Evolutionary conservation across 1,140 invertebrate genomes (phyloP).

Genomic region (Bombyx mori): DNA sequence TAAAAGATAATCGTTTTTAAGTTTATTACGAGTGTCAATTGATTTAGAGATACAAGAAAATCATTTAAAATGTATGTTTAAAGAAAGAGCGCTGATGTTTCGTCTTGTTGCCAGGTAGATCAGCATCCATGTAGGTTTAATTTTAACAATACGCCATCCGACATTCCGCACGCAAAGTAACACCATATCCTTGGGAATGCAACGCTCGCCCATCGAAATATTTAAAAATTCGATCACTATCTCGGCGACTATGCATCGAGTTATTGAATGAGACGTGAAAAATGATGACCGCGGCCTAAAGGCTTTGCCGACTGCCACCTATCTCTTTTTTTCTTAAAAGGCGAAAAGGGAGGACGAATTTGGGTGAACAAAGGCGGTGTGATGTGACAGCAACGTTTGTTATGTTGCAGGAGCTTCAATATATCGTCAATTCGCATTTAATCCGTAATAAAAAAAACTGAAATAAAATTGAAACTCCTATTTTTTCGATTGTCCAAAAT

Average conservation of each 20-base stretch:
- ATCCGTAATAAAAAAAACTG: no score
- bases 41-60: no score
- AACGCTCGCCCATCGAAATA: slow-evolving; percentile 61
- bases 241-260: slow-evolving; percentile 57
- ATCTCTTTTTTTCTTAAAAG: slow-evolving; percentile 38
- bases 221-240: slow-evolving; percentile 67
- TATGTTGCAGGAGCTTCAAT: slow-evolving; percentile 21
- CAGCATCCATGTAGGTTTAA: no score
- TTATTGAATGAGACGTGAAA: slow-evolving; percentile 70
- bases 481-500: no score
- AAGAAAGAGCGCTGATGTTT: no score
- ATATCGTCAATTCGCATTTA: no score
- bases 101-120: no score
- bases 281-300: slow-evolving; percentile 62
- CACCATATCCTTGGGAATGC: slow-evolving; percentile 69
- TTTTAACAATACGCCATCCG: slow-evolving; percentile 26
- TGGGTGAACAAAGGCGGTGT: slow-evolving; percentile 59
- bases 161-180: slow-evolving; percentile 67
- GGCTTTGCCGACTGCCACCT: slow-evolving; percentile 44
- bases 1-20: no score
- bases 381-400: slow-evolving; percentile 51
- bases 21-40: no score
- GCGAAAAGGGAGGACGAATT: slow-evolving; percentile 52
- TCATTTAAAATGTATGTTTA: no score
- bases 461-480: no score